Base-by-base conservation (phyloP, 2,888 invertebrate species). In the Athrips mouffetella region DNA sequence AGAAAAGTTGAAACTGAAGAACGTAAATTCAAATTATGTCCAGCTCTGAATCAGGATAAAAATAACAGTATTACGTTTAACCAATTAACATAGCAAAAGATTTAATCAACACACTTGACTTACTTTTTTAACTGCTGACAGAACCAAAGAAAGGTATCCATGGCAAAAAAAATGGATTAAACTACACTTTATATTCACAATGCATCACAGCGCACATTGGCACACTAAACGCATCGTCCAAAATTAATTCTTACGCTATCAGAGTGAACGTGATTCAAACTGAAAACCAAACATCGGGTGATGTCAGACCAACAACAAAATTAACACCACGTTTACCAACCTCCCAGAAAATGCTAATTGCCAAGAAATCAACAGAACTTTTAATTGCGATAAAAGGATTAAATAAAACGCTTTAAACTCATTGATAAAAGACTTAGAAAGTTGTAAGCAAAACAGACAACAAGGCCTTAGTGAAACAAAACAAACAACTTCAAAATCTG, bases 291-390 rank as follows among this genome's bases (percentile, higher is more conserved):
- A 65, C 61, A 57, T 55, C 52, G 49, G 61, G 65, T 82, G 81
- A 83, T 78, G 79, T 81, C 80, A 80, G 80, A 73, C 52, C 60
- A 69, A 69, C 60, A 66, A 68, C 58, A 53, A 70, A 76, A 80
- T 83, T 80, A 80, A 72, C 73, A 62, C 61, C 51, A 59, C 70
- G 65, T 70, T 65, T 64, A 63, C 62, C 59, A 58, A 67, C 63
- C 63, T 66, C 65, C 58, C 62, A 58, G 57, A 60, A 63, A n/a
- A 59, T 51, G 62, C 54, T 70, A 76, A 74, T 75, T 65, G 65
- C 40, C 49, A 55, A 49, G 58, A 60, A 61, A 59, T 54, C 54
- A 55, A 59, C 47, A 55, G 45, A 58, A 57, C 58, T 59, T 55
- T 55, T 53, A 60, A 60, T 55, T 55, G 18, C 54, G 50, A 50